These are phyloP conservation scores for Cynodonichthys magdalenae DNA, from an alignment of 2,797 vertebrate genomes.

Conservation along the genomic window DNA sequence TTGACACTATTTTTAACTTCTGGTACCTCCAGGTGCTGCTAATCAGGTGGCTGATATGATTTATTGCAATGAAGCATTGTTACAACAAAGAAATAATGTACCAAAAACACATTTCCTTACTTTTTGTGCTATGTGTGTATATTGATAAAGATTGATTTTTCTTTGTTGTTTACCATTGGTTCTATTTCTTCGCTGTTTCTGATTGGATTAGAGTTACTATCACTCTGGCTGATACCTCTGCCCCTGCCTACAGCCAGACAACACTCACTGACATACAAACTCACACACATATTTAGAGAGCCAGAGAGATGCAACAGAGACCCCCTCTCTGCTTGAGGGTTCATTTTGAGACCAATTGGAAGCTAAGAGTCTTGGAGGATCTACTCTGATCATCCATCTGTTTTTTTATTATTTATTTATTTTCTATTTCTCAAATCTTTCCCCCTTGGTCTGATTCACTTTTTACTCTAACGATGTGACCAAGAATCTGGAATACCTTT, in stretches of 20 bases:
- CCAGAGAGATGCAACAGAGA: slow-evolving; percentile 55
- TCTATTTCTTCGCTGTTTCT: slow-evolving; percentile 60
- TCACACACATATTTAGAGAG: slow-evolving; percentile 24
- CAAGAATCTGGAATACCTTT: slow-evolving; percentile 49
- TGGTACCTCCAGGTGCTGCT: no score
- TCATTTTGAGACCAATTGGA: slow-evolving; percentile 62
- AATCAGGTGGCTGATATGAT: no score
- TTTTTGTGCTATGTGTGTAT: not conserved
- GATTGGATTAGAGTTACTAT: slow-evolving; percentile 77
- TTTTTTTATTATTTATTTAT: slow-evolving; percentile 1
- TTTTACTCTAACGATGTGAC: slow-evolving; percentile 16
- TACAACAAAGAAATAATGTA: not conserved
- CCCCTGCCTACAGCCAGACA: slow-evolving; percentile 73
- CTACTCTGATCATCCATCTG: slow-evolving; percentile 31
- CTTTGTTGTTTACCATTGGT: slow-evolving; percentile 32
- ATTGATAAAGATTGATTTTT: slow-evolving; percentile 28
- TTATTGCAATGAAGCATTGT: no score
- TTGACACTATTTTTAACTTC: no score
- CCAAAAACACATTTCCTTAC: no score
- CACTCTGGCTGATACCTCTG: slow-evolving; percentile 71
- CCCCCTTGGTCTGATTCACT: slow-evolving; percentile 23
- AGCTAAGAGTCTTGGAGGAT: slow-evolving; percentile 40
- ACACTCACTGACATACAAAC: slow-evolving; percentile 40
- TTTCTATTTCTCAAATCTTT: slow-evolving; percentile 40
- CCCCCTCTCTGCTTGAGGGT: slow-evolving; percentile 59